A percentile compares a stretch with the other conserved stretches of the same genome.
These are phyloP conservation scores for Leuciscus waleckii DNA, from an alignment of 2,797 vertebrate species.

Conservation along the genomic window DNA sequence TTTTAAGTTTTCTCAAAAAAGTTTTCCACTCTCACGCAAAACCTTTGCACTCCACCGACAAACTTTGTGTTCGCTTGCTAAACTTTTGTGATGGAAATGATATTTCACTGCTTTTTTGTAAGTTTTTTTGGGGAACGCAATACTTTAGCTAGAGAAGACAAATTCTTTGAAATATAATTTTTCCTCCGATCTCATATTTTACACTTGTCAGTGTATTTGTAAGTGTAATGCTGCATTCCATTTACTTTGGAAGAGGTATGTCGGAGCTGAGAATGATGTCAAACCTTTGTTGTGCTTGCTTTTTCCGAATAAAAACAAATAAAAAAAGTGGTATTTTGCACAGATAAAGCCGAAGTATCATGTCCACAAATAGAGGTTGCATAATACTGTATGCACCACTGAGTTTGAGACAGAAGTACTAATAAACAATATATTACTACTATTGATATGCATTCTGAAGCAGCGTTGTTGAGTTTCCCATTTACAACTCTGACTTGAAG, in stretches of 20 bases:
- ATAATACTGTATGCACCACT: background rate
- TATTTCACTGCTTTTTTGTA: background rate
- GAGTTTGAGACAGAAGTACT: background rate
- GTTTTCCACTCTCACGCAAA: background rate
- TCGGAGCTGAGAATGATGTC: background rate
- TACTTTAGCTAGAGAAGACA: background rate
- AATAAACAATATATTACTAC: background rate
- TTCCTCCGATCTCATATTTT: background rate
- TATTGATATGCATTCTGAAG: background rate
- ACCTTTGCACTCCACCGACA: background rate
- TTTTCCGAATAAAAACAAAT: background rate
- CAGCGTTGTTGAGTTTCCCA: background rate
- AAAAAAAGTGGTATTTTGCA: background rate
- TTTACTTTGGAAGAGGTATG: background rate
- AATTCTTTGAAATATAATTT: background rate
- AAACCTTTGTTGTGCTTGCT: background rate
- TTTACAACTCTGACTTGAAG: background rate
- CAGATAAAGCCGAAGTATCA: background rate
- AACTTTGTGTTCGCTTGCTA: background rate
- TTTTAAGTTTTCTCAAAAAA: background rate
- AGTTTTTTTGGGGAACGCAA: fast-evolving
- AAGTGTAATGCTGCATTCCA: background rate
- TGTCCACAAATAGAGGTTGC: background rate
- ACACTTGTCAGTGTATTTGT: background rate
- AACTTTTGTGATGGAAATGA: background rate